These are phyloP conservation scores for Chondrilla cf. caribensis DNA, from an alignment of 37 sponge, comb jelly and placozoan genomes.

Conservation along the genomic window DNA sequence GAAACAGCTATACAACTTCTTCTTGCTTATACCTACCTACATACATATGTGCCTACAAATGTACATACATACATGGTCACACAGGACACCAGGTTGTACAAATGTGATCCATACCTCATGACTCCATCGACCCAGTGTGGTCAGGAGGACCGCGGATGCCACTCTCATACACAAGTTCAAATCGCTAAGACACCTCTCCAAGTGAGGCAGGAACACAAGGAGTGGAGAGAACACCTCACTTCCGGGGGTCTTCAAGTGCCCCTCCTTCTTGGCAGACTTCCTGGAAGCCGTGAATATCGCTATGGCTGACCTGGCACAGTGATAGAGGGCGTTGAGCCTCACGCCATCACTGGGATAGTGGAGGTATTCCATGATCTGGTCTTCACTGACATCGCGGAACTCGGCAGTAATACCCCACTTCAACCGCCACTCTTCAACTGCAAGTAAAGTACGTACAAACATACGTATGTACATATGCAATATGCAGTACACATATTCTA, in stretches of 20 bases:
- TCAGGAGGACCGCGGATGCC: conserved; percentile 44
- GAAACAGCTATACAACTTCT: too few species aligned
- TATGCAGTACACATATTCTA: too few species aligned
- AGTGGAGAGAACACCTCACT: neutral
- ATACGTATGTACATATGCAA: conserved; percentile 11
- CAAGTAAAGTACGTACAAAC: neutral
- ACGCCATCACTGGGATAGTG: conserved; percentile 31
- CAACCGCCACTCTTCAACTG: conserved; percentile 59
- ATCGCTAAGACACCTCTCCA: conserved; percentile 34
- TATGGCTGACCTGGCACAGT: conserved; percentile 27
- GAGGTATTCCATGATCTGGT: conserved; percentile 20
- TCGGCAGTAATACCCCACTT: conserved; percentile 39
- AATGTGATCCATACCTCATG: conserved; percentile 45
- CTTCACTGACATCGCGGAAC: conserved; percentile 4
- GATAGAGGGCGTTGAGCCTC: conserved; percentile 33
- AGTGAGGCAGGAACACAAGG: neutral
- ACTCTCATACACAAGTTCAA: conserved; percentile 29
- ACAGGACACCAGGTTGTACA: neutral
- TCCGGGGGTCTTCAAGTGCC: neutral
- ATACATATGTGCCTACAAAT: neutral
- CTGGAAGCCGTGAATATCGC: neutral
- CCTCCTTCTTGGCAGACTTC: neutral
- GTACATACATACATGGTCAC: neutral
- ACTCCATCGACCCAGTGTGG: conserved; percentile 33
- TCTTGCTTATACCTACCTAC: neutral